Conservation (phyloP, 2,888 invertebrate genomes). For the Macrophya alboannulata region DNA sequence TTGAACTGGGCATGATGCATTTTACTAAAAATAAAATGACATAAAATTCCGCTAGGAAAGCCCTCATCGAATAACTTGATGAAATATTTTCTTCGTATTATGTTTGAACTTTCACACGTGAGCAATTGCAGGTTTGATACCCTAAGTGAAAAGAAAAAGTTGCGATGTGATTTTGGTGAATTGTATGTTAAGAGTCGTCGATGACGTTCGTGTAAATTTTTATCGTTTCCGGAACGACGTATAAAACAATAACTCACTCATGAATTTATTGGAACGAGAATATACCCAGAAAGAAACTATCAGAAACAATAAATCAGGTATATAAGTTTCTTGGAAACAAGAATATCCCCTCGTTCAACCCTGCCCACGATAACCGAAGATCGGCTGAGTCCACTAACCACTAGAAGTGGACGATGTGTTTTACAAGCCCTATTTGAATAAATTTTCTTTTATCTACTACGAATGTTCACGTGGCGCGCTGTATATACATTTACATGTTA, state of each 20-base stretch:
- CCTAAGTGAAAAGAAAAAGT: not conserved
- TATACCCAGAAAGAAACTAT: conserved; percentile 16
- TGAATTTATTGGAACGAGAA: not conserved
- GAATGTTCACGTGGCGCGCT: not conserved
- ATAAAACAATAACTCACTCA: conserved; percentile 10
- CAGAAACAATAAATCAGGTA: conserved; percentile 28
- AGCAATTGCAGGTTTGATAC: not conserved
- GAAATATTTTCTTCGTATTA: no score
- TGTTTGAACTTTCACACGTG: not conserved
- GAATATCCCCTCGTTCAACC: conserved; percentile 14
- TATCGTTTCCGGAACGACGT: not conserved
- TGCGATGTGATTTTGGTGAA: not conserved
- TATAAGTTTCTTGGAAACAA: conserved; percentile 9
- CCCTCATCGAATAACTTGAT: no score
- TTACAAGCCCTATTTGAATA: conserved; percentile 28
- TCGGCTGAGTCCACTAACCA: conserved; percentile 16
- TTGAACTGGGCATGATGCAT: no score
- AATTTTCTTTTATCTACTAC: conserved; percentile 13
- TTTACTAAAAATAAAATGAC: no score
- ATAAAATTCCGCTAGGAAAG: no score
- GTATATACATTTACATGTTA: not conserved
- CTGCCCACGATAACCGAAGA: not conserved
- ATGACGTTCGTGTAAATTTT: not conserved
- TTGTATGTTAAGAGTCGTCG: not conserved
- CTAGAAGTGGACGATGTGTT: conserved; percentile 6